Evolutionary conservation across 1,140 invertebrate species (phyloP).

Genomic region (Hyles vespertilio): DNA sequence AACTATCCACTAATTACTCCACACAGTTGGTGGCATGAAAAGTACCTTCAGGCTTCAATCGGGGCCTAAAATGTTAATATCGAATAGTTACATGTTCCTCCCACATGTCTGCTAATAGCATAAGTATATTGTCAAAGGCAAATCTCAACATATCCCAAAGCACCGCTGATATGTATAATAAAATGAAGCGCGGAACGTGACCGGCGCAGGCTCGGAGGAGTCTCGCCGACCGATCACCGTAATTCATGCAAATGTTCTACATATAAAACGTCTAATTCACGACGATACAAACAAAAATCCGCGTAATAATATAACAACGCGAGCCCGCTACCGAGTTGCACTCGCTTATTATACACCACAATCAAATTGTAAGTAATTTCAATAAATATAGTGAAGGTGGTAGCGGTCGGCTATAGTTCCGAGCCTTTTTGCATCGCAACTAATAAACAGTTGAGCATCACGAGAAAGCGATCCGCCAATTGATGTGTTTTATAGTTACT

Average conservation of each 20-base stretch:
- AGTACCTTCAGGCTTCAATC: no score
- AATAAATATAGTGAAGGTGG: constrained; percentile 56
- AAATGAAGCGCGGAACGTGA: no score
- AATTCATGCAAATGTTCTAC: constrained; percentile 22
- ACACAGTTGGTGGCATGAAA: no score
- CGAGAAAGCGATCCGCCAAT: constrained; percentile 71
- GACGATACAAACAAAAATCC: constrained; percentile 55
- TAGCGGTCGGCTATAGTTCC: constrained; percentile 42
- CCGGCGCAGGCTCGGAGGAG: no score
- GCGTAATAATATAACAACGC: constrained; percentile 56
- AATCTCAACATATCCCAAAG: no score
- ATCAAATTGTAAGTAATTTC: constrained; percentile 72
- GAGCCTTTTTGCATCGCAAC: constrained; percentile 53
- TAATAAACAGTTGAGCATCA: constrained; percentile 70
- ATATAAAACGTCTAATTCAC: constrained; percentile 65
- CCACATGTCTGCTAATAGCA: no score
- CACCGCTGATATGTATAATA: no score
- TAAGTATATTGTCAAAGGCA: no score
- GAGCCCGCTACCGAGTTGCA: constrained; percentile 56
- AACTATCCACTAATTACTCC: no score
- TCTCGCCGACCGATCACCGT: neutral
- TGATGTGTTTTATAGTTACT: constrained; percentile 71
- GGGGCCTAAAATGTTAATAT: no score
- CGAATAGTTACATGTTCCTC: no score
- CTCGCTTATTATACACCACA: constrained; percentile 62